Conservation (phyloP, 2,888 invertebrate genomes). For the Capitulum mitella region DNA sequence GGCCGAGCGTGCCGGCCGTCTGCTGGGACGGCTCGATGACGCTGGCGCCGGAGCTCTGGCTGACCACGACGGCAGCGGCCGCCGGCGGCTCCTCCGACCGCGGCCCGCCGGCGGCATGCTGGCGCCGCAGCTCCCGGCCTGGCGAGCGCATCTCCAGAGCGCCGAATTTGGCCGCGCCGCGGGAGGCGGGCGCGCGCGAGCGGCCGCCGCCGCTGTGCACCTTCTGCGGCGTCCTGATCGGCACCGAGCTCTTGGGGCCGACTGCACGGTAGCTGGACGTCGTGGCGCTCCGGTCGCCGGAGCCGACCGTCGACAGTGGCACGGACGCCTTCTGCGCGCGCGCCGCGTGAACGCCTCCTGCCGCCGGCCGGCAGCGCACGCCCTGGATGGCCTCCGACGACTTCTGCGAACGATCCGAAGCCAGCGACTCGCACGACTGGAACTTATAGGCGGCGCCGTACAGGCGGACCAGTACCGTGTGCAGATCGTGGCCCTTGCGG, state of each 20-base stretch:
- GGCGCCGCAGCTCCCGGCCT: neutral
- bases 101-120: neutral
- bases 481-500: neutral
- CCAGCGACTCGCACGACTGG: constrained; percentile 17
- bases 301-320: neutral
- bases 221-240: neutral
- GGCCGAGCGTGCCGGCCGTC: neutral
- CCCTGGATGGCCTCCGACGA: neutral
- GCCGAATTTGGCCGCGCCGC: neutral
- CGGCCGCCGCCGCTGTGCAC: neutral
- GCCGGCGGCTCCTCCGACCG: neutral
- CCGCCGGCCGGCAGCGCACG: neutral
- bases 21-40: neutral
- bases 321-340: neutral
- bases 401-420: neutral
- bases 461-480: neutral
- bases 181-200: no score
- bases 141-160: constrained; percentile 6
- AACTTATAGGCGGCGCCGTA: neutral
- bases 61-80: neutral
- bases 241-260: constrained; percentile 1
- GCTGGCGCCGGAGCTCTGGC: neutral
- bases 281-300: neutral
- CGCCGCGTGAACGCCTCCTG: neutral
- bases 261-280: neutral